These are phyloP conservation scores for Chloropsis cyanopogon DNA, from an alignment of 2,113 vertebrate species.

Conservation along the genomic window DNA sequence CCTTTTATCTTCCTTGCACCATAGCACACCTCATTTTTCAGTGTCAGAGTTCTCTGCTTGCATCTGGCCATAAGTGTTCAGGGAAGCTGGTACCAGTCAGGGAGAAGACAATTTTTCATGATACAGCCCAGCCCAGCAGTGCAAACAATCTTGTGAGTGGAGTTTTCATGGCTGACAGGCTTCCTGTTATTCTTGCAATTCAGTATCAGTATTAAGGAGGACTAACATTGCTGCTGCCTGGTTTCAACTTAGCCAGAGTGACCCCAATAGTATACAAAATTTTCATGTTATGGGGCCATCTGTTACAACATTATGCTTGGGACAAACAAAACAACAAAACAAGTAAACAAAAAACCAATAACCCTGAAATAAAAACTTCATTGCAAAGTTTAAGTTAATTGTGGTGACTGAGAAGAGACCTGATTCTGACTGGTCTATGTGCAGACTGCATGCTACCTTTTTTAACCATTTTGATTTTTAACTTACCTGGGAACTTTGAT, in stretches of 20 bases:
- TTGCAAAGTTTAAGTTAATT: neutral
- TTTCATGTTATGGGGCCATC: neutral
- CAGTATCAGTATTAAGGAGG: neutral
- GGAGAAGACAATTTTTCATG: neutral
- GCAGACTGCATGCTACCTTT: neutral
- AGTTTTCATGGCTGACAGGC: constrained; percentile 5
- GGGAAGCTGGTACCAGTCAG: neutral
- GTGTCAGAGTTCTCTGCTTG: neutral
- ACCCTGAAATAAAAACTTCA: neutral
- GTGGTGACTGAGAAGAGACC: neutral
- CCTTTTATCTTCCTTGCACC: neutral
- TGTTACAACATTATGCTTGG: neutral
- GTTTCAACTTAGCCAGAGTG: neutral
- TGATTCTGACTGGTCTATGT: neutral
- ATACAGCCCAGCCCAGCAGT: neutral
- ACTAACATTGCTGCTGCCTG: neutral
- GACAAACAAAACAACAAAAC: neutral
- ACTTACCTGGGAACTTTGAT: neutral
- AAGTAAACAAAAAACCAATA: neutral
- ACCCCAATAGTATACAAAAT: neutral
- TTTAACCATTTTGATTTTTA: neutral
- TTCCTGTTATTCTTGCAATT: constrained; percentile 32
- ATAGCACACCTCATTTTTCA: rapidly evolving
- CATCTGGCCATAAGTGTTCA: neutral
- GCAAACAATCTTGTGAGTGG: neutral